Percentiles rank a stretch among this genome's conserved stretches.
These are phyloP conservation scores for Propithecus perrieri DNA, from an alignment of 2,797 vertebrate species.

Conservation along the genomic window DNA sequence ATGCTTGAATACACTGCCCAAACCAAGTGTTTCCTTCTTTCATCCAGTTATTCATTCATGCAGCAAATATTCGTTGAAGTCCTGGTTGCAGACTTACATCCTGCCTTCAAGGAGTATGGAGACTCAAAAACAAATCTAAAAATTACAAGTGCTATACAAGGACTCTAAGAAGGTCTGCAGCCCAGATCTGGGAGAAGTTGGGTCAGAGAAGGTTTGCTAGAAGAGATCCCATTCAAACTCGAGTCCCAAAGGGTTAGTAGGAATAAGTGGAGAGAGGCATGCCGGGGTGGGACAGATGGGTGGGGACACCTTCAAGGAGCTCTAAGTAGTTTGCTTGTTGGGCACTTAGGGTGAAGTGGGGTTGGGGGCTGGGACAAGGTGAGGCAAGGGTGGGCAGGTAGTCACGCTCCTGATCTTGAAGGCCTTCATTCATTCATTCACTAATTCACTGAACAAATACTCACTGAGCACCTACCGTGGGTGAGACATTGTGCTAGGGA, in stretches of 20 bases:
- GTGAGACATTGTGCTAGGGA: background rate
- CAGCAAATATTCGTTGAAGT: background rate
- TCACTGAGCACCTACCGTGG: background rate
- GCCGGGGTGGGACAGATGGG: background rate
- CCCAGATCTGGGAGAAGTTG: background rate
- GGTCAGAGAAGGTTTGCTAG: background rate
- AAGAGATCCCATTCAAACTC: background rate
- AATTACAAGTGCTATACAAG: background rate
- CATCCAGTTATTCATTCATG: background rate
- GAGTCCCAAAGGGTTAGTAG: background rate
- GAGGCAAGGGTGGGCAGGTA: background rate
- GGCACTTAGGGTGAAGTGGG: background rate
- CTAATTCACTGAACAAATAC: background rate
- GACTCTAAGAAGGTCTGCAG: background rate
- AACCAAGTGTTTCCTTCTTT: background rate
- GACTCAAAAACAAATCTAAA: background rate
- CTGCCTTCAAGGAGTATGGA: background rate
- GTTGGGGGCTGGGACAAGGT: background rate
- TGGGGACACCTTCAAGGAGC: background rate
- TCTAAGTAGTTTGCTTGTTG: background rate
- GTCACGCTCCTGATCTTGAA: background rate
- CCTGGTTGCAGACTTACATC: background rate
- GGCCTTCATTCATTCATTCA: background rate
- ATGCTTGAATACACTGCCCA: background rate
- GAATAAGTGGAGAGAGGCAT: background rate